Percentiles rank a stretch among this genome's conserved stretches.
Evolutionary conservation across 2,888 invertebrate genomes (phyloP).

Genomic region (Dyspetes luteomarginatus): DNA sequence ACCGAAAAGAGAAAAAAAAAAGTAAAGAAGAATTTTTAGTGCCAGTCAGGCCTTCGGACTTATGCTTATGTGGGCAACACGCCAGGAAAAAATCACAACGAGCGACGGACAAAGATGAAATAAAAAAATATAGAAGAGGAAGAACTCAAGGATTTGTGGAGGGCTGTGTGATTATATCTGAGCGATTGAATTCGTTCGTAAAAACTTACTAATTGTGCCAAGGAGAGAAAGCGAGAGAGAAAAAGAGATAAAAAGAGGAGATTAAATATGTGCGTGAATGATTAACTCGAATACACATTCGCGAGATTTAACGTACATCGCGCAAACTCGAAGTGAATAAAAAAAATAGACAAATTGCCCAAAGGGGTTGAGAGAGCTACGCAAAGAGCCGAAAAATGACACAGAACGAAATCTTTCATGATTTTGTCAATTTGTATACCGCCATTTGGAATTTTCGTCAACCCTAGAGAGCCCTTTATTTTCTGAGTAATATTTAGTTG

Average conservation of each 20-base stretch:
- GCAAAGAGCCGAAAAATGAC: neutral
- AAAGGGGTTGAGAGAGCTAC: neutral
- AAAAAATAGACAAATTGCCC: neutral
- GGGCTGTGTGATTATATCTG: conserved; percentile 31
- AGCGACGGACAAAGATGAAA: neutral
- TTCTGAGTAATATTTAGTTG: conserved; percentile 50
- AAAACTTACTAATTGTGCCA: conserved; percentile 56
- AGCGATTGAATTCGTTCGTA: conserved; percentile 31
- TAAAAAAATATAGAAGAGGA: conserved; percentile 1
- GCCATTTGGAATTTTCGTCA: conserved; percentile 30
- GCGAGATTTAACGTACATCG: neutral
- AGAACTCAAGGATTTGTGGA: neutral
- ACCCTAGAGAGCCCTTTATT: conserved; percentile 42
- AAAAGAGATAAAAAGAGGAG: conserved; percentile 28
- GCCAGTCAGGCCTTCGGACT: conserved; percentile 21
- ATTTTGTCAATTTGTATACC: neutral
- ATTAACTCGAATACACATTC: conserved; percentile 19
- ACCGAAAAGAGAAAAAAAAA: neutral
- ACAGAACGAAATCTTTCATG: neutral
- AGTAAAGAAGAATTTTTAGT: neutral
- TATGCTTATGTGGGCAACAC: conserved; percentile 13
- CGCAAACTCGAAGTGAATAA: neutral
- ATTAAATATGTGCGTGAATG: neutral
- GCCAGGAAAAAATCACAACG: conserved; percentile 12
- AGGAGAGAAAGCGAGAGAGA: conserved; percentile 30